Base-by-base conservation (phyloP, 1,140 invertebrate species). In the Brachionus paranguensis region DNA sequence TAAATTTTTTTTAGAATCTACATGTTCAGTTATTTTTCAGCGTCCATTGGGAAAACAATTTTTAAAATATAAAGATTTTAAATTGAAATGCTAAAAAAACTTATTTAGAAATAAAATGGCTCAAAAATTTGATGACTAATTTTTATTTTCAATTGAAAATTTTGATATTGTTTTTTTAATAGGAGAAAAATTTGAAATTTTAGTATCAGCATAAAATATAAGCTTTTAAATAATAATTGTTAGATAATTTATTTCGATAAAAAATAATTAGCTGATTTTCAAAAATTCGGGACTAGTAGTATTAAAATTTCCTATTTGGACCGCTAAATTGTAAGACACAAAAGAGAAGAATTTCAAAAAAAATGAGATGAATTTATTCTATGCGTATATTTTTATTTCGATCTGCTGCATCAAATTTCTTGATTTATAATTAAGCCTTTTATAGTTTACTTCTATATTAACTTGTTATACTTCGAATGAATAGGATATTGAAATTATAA, bases 401-500 rank as follows among this genome's bases (percentile, higher is more conserved):
- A 60, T 60, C 53, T 60, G 8, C 53, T 60, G 53, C 53, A 60
- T 60, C 53, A 60, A 60, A 60, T 20, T 20, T 60, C 53, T 60
- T 20, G 53, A 20, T 60, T 20, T 20, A 60, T 24, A 60, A 60
- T 60, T 60, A 60, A 60, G 53, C 20, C 53, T 24, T 60, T 8
- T 60, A 60, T 60, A 60, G 20, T 20, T n/a, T 60, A 60, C 14
- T 53, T 53, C 47, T 60, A 60, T 60, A 60, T 60, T 60, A 60
- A 60, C 53, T 60, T 60, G 53, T 60, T 60, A 60, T 60, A 60
- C 53, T 60, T 60, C 53, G 53, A 60, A 10, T 60, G 53, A 60
- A 60, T 60, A 60, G 53, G 53, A 60, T 68, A 33, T 33, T 14
- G 33, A 68, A 68, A 68, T 68, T 68, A 68, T 68, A 68, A 68